phyloP scores from a whole-genome alignment of 2,113 vertebrate genomes.

The Cephalopholis sonnerati region DNA sequence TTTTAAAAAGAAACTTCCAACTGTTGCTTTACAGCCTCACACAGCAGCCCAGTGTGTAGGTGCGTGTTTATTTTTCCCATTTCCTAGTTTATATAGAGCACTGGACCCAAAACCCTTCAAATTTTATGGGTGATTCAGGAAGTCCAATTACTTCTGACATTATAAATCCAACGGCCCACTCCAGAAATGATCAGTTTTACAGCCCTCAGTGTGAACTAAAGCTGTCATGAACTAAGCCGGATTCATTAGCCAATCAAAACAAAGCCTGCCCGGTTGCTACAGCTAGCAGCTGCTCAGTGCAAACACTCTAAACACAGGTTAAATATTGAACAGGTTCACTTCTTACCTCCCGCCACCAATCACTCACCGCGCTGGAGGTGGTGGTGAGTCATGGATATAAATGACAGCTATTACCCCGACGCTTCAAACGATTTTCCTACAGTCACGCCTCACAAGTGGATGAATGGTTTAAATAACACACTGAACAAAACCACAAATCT shows the following conservation, averaged over 20 bases:
- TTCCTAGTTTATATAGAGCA: not conserved
- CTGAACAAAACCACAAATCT: slow-evolving; percentile 49
- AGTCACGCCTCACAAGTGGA: slow-evolving; percentile 38
- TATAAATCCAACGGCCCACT: slow-evolving; percentile 26
- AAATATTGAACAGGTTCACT: slow-evolving; percentile 75
- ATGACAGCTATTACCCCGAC: slow-evolving; percentile 66
- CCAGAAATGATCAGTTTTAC: slow-evolving; percentile 39
- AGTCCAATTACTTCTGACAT: slow-evolving; percentile 32
- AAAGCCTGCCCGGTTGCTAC: slow-evolving; percentile 29
- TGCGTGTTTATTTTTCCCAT: not conserved
- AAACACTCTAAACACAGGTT: slow-evolving; percentile 71
- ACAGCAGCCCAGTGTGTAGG: not conserved
- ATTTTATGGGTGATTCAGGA: slow-evolving; percentile 15
- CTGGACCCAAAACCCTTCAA: not conserved
- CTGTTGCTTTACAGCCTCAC: not conserved
- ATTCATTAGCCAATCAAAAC: slow-evolving; percentile 70
- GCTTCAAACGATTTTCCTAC: slow-evolving; percentile 50
- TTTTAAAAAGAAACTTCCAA: not conserved
- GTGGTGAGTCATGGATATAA: slow-evolving; percentile 73
- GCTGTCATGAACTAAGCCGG: slow-evolving; percentile 28
- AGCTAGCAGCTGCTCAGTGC: slow-evolving; percentile 65
- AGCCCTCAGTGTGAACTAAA: slow-evolving; percentile 28
- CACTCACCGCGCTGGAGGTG: slow-evolving; percentile 60
- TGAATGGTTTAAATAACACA: slow-evolving; percentile 59
- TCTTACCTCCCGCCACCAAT: slow-evolving; percentile 46